Evolutionary conservation across 2,888 invertebrate genomes (phyloP).

Genomic region (Xestia sexstrigata): DNA sequence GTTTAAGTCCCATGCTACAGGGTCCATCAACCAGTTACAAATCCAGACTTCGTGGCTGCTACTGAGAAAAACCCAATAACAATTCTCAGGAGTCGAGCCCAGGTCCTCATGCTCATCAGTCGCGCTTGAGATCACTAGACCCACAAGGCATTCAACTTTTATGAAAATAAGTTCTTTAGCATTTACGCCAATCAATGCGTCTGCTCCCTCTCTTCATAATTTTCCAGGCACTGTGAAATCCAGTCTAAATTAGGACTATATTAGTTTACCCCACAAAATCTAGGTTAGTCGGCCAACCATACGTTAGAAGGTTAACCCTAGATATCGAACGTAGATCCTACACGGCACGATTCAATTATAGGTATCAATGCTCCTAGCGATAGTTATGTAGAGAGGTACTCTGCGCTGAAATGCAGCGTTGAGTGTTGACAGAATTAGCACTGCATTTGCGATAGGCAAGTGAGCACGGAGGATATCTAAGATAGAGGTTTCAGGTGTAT

Average conservation of each 20-base stretch:
- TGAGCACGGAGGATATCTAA: constrained; percentile 18
- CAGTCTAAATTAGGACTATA: neutral
- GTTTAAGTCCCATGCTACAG: too few species aligned
- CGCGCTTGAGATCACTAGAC: too few species aligned
- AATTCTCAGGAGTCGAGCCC: too few species aligned
- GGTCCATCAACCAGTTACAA: too few species aligned
- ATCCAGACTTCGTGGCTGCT: too few species aligned
- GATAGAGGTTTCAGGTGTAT: neutral
- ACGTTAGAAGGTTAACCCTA: neutral
- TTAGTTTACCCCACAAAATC: neutral
- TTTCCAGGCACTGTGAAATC: neutral
- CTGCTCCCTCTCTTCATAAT: neutral
- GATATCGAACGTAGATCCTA: constrained; percentile 25
- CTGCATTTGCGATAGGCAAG: constrained; percentile 24
- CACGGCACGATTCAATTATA: constrained; percentile 49
- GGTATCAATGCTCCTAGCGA: constrained; percentile 25
- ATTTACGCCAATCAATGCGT: neutral
- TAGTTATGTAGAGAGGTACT: constrained; percentile 18
- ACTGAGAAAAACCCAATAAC: neutral
- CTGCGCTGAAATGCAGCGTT: constrained; percentile 41
- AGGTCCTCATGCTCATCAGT: too few species aligned
- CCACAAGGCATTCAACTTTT: neutral
- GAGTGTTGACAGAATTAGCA: constrained; percentile 55
- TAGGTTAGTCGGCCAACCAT: constrained; percentile 21
- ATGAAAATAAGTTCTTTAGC: neutral